These are phyloP conservation scores for Chinchilla lanigera DNA, from an alignment of 2,113 vertebrate species.

Conservation along the genomic window DNA sequence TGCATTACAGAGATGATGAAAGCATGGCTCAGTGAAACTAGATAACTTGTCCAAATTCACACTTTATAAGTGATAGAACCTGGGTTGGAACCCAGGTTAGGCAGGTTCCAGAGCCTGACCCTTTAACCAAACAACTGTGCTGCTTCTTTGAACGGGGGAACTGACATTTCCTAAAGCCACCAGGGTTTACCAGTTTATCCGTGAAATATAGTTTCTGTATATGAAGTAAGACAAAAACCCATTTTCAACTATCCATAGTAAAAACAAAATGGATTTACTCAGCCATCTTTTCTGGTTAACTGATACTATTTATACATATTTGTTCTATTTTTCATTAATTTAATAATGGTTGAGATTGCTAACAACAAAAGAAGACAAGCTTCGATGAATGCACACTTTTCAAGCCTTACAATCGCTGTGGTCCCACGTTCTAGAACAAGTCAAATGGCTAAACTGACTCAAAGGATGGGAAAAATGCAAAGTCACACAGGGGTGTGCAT, in stretches of 20 bases:
- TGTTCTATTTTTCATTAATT: background rate
- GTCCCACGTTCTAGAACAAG: constrained; percentile 36
- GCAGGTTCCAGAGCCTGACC: background rate
- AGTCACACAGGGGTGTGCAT: background rate
- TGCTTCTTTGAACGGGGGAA: background rate
- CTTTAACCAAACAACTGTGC: background rate
- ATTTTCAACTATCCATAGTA: constrained; percentile 30
- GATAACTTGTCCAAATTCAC: background rate
- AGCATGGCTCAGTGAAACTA: background rate
- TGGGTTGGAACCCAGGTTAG: background rate
- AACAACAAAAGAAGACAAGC: background rate
- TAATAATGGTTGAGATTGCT: background rate
- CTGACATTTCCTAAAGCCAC: constrained; percentile 33
- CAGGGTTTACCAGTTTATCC: background rate
- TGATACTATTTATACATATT: constrained; percentile 31
- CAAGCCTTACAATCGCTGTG: background rate
- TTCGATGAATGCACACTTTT: background rate
- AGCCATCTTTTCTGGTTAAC: constrained; percentile 14
- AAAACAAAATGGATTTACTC: constrained; percentile 35
- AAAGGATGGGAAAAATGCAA: constrained; percentile 3
- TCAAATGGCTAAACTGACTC: background rate
- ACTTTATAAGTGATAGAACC: background rate
- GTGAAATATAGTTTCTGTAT: constrained; percentile 3
- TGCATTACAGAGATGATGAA: constrained; percentile 12
- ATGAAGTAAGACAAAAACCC: background rate